Evolutionary conservation across 2,888 invertebrate genomes (phyloP), one percentile per base, ranked within the genome.

Genomic region (Macrosiphum euphorbiae): DNA sequence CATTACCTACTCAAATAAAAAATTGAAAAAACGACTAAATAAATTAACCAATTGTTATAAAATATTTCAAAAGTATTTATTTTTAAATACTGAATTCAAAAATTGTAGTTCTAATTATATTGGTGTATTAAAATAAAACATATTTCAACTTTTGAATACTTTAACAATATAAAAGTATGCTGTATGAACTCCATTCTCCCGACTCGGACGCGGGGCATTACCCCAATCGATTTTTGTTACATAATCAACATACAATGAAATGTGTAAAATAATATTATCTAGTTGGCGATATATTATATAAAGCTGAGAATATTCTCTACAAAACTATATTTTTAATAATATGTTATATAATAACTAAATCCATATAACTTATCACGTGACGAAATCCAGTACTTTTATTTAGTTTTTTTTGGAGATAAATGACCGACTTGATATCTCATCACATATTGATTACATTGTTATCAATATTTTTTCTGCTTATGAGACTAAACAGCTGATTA

Each of bases 191-290:
- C 61, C 61, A 61, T 61, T 61, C 61, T 28, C 61, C 61, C 61
- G 28, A 61, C 28, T 61, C 10, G 28, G 28, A 28, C 61, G 61
- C 11, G 61, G 28, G 28, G 28, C 61, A 61, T 28, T 61, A 61
- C 61, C 28, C 61, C 61, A 28, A 61, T 61, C 61, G 61, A 61
- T 11, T 61, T 61, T 61, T 61, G 41, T 85, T 44, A 61, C 11
- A 61, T 61, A 61, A 61, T 61, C 28, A 61, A 61, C 28, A 61
- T 61, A 28, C 61, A 61, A 61, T 61, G 28, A 61, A 61, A 28
- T 61, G 61, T 61, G 61, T 61, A 61, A 61, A 61, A 61, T 61
- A 61, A 61, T 61, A 61, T 61, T 61, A 61, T 61, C 61, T n/a
- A 61, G 61, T 61, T 61, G n/a, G n/a, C n/a, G 61, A n/a, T 61